These are phyloP conservation scores for Stictonetta naevosa DNA, from an alignment of 2,113 vertebrate species.

Conservation along the genomic window DNA sequence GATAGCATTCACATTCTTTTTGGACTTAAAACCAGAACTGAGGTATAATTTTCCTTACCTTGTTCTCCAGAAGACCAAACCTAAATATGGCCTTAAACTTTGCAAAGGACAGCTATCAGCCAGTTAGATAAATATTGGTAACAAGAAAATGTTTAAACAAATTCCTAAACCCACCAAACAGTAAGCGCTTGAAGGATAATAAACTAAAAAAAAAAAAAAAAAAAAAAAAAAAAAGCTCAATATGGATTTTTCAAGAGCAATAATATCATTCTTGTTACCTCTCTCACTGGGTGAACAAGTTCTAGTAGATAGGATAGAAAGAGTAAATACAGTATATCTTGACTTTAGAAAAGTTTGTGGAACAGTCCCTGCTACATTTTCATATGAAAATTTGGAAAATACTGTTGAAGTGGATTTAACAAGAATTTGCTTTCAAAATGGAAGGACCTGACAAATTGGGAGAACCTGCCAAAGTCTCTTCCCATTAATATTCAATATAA, in stretches of 20 bases:
- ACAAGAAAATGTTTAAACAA: neutral
- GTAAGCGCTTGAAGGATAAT: neutral
- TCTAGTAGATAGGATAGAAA: neutral
- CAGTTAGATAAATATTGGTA: neutral
- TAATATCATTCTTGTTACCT: neutral
- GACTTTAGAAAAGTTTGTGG: neutral
- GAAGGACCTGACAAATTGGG: neutral
- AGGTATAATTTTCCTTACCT: neutral
- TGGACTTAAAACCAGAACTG: neutral
- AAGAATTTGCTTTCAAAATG: neutral
- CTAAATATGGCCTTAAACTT: neutral
- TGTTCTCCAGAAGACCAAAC: neutral
- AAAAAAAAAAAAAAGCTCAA: neutral
- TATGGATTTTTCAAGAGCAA: neutral
- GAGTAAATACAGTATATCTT: accelerated
- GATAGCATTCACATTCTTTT: neutral
- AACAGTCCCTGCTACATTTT: neutral
- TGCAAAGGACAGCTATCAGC: neutral
- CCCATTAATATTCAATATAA: neutral
- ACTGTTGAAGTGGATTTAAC: neutral
- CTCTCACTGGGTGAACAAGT: neutral
- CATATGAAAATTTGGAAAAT: neutral
- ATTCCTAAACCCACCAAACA: neutral
- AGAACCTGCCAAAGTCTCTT: neutral
- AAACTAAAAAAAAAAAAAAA: neutral